These are phyloP conservation scores for Cataglyphis rosenhaueri DNA, from an alignment of 2,888 invertebrate genomes.

Conservation along the genomic window DNA sequence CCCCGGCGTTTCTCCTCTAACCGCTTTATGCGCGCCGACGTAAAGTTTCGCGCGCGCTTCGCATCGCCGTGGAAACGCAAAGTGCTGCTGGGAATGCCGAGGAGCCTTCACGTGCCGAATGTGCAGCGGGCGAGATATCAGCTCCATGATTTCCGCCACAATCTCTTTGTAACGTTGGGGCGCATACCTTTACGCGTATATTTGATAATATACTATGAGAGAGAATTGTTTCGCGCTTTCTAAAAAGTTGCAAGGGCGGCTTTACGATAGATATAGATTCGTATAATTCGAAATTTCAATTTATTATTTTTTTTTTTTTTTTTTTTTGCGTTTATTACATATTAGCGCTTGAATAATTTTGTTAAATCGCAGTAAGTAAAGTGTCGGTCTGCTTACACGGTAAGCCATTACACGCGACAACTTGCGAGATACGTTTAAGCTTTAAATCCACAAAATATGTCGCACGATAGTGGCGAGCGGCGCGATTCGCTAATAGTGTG, in stretches of 20 bases:
- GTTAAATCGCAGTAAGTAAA: not conserved
- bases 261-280: not conserved
- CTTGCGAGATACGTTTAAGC: constrained; percentile 21
- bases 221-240: not conserved
- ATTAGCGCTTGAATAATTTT: not conserved
- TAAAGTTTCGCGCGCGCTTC: constrained; percentile 33
- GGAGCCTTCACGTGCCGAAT: constrained; percentile 44
- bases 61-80: constrained; percentile 35
- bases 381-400: not conserved
- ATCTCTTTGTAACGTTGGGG: constrained; percentile 20
- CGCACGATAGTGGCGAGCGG: constrained; percentile 37
- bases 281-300: not conserved
- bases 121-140: constrained; percentile 38
- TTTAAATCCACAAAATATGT: constrained; percentile 57
- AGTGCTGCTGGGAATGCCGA: constrained; percentile 49
- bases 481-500: constrained; percentile 62
- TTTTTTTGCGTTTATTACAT: not conserved
- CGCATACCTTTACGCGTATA: constrained; percentile 25
- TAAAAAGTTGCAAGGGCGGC: not conserved
- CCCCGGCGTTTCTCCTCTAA: constrained; percentile 5
- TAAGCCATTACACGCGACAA: constrained; percentile 17
- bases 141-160: constrained; percentile 24
- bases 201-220: constrained; percentile 6
- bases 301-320: not conserved
- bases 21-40: constrained; percentile 41